Conservation (phyloP, 2,113 vertebrate genomes). For the Chiloscyllium plagiosum region DNA sequence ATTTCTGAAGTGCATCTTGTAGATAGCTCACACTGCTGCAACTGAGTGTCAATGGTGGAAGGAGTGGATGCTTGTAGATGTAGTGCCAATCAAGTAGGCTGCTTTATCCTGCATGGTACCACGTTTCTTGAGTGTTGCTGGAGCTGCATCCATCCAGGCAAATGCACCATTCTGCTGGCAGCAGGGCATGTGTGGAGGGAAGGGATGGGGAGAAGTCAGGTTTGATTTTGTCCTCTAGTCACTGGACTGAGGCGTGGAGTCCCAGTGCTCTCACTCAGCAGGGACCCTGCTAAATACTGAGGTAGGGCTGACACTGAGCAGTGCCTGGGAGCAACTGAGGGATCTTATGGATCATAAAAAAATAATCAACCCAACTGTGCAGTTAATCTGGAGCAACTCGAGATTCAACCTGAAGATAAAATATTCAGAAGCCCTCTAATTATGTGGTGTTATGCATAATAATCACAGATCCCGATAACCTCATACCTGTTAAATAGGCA, state of each 20-base stretch:
- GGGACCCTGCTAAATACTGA: neutral
- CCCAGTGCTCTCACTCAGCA: neutral
- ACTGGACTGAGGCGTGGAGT: neutral
- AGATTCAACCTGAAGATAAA: constrained; percentile 32
- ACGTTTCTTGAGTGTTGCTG: no score
- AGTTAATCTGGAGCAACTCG: neutral
- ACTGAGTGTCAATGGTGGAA: no score
- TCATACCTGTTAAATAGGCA: constrained; percentile 34
- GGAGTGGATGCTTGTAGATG: no score
- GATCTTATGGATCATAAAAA: neutral
- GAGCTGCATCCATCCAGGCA: no score
- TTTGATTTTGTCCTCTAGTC: neutral
- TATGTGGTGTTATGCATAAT: constrained; percentile 29
- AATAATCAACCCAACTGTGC: neutral
- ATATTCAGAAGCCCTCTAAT: constrained; percentile 18
- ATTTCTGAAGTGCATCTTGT: no score
- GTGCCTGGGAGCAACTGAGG: neutral
- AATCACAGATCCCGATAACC: constrained; percentile 25
- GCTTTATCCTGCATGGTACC: no score
- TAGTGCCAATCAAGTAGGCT: no score
- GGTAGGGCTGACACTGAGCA: neutral
- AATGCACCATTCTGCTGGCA: no score
- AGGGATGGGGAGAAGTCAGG: neutral
- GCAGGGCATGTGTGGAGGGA: no score
- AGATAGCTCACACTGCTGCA: no score